Base-by-base conservation (phyloP, 2,888 invertebrate species). In the Cataglyphis livida region DNA sequence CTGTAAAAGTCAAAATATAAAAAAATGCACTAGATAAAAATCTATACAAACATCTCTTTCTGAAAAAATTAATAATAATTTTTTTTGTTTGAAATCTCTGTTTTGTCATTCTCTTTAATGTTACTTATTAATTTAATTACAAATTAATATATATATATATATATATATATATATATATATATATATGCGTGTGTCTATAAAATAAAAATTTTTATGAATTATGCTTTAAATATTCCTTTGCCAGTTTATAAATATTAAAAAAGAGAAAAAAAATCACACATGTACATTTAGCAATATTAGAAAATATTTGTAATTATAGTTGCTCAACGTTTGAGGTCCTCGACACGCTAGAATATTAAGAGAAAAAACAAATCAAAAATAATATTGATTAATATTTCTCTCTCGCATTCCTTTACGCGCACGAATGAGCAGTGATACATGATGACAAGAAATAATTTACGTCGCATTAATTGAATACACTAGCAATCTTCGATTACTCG, bases 381-480 rank as follows among this genome's bases (percentile, higher is more conserved):
- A 75, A 76, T 51, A 76, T 65, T 64, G 62, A 76, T 65, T 25
- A 38, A 76, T 76, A 65, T 25, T 6, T 64, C n/a, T 51, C 51
- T 51, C 51, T 51, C 7, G 21, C 12, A 66, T 51, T 76, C 48
- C 44, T n/a, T 66, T 54, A 35, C 48, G 25, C 75, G 66, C 75
- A 32, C 44, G 64, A 64, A 48, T 32, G 64, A 64, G n/a, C 64
- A 74, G 74, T 21, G 44, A 62, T 64, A 32, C 64, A 44, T 64
- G 32, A 44, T 64, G 32, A 35, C 32, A 21, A 28, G 64, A 74
- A 74, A 74, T 74, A 74, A 74, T 64, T 62, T 74, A 62, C 32
- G 44, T 64, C 74, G 44, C 32, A 74, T 74, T 74, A 74, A 74
- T 74, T 74, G 64, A 74, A 74, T 35, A 44, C 64, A 21, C 18